Evolutionary conservation across 1,140 invertebrate species (phyloP), one percentile per base, ranked within the genome.

Genomic region (Goniozus legneri): DNA sequence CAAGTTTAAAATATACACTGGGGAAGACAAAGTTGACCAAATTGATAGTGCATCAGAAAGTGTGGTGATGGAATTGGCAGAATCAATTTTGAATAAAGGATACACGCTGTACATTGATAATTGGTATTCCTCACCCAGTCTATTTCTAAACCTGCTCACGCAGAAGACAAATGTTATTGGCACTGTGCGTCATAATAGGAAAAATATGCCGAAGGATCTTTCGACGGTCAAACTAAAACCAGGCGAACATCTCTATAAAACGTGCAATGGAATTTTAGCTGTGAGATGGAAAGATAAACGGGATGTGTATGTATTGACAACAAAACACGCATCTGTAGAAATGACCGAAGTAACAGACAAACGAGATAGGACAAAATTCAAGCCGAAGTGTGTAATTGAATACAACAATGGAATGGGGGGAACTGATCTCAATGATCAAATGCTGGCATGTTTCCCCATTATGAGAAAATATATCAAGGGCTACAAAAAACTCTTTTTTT

Each of bases 361-460:
- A 43, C 19, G n/a, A 19, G 19, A 20, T 34, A 42, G 39, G 27
- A 42, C 27, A 12, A 32, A 42, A 42, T 31, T 43, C 4, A 27
- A 51, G 27, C 42, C 36, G 16, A 46, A 46, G 2, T 46, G 43
- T 37, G 36, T 51, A 4, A 31, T 40, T 10, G 49, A 51, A 13
- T 51, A 46, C 31, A 46, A 51, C 42, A 51, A 33, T 8, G 49
- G 49, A 39, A 51, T 51, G 49, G 21, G 6, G 10, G 49, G 43
- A 27, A 38, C 47, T 35, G 38, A 52, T 30, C 8, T 18, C 8
- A 36, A 52, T 15, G 44, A 52, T 27, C 39, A 42, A 31, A 24
- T 31, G 8, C 14, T 42, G 16, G 27, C 39, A 15, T 36, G 34
- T 18, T 36, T 36, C 16, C 34, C 21, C 36, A 52, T 52, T 30